phyloP scores from a whole-genome alignment of 2,797 vertebrate genomes.

The Labroides dimidiatus region DNA sequence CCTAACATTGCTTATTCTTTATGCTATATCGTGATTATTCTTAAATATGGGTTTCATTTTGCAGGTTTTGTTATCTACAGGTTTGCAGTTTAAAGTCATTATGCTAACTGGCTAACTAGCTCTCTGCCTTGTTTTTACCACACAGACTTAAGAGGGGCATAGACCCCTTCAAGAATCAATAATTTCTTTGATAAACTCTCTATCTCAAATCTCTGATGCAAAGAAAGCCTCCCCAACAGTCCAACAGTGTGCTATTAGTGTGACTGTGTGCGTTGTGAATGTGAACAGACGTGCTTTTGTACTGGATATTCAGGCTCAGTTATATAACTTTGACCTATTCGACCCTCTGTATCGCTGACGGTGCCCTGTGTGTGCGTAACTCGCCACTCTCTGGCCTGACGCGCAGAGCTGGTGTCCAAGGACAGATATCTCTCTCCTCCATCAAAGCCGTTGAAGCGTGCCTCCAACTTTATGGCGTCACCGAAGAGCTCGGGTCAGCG shows the following conservation, averaged over 20 bases:
- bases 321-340: conserved; percentile 34
- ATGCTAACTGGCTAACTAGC: neutral
- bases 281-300: neutral
- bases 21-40: too few relatives aligned
- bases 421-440: conserved; percentile 28
- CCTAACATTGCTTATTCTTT: too few relatives aligned
- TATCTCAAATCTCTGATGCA: too few relatives aligned
- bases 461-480: conserved; percentile 51
- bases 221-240: too few relatives aligned
- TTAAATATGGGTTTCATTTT: too few relatives aligned
- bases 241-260: neutral
- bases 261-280: neutral
- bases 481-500: conserved; percentile 64
- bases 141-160: accelerated
- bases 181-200: neutral
- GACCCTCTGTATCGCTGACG: conserved; percentile 11
- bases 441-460: conserved; percentile 50
- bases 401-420: conserved; percentile 25
- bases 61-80: neutral
- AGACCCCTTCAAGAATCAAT: neutral
- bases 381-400: conserved; percentile 51
- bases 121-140: neutral
- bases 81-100: neutral
- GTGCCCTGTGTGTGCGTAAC: conserved; percentile 14
- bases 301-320: conserved; percentile 3